Evolutionary conservation across 2,888 invertebrate genomes (phyloP), one percentile per base, ranked within the genome.

Genomic region (Xiphydria camelus): DNA sequence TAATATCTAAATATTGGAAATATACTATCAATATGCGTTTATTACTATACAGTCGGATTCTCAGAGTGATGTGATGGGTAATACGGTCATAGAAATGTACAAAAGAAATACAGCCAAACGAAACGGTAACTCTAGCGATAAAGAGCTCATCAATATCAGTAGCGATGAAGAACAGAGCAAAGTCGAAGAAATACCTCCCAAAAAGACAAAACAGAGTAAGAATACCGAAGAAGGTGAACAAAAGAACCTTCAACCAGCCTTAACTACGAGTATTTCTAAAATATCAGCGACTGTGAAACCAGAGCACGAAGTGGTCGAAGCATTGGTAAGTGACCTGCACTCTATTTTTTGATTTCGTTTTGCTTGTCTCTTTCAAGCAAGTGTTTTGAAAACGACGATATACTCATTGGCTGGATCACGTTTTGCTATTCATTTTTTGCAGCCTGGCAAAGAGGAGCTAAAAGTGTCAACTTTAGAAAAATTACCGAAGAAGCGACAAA

Each of bases 121-220:
- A 42, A 72, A 71, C 57, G 71, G 70, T 10, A 76, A 76, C 46
- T 73, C 79, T 2, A 84, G 84, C 9, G 85, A 86, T 61, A 82
- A 84, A 59, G 89, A 90, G 68, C 74, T 89, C 40, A 84, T 91
- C 61, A 89, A 89, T 64, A 90, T 90, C 54, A 89, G 88, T 66
- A 89, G 87, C 68, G 88, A 87, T 63, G 88, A 88, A 59, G 77
- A 77, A 9, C 53, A 45, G 21, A 47, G 49, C 3, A 61, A 61
- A 48, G 40, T 41, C 19, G 56, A 60, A 15, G 55, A 51, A 4
- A 37, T 45, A 32, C 44, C 42, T 19, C 21, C 45, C 31, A 26
- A 31, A 2, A 41, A 53, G 18, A 48, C 4, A 5, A 4, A n/a
- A n/a, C n/a, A n/a, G n/a, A n/a, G n/a, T n/a, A n/a, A n/a, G n/a